phyloP scores from a whole-genome alignment of 2,888 invertebrate species.

The Epiblema foenella region DNA sequence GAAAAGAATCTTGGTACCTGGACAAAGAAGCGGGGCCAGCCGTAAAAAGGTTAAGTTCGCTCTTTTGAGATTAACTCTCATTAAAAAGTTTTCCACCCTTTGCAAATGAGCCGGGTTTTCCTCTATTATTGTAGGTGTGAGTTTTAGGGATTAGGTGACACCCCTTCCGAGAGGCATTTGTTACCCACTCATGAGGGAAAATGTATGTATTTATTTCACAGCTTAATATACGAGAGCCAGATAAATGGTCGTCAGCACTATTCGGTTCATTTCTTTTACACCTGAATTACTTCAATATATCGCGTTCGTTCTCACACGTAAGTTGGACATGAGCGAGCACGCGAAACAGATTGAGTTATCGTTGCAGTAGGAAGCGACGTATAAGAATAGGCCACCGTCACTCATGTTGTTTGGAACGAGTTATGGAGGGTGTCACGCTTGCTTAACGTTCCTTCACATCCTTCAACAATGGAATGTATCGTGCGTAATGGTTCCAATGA shows the following conservation, averaged over 20 bases:
- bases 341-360: not conserved
- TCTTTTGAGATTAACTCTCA: conserved; percentile 27
- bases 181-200: not conserved
- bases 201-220: conserved; percentile 5
- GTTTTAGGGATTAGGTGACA: not conserved
- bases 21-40: conserved; percentile 19
- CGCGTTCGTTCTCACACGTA: not conserved
- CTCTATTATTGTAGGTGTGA: not conserved
- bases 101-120: conserved; percentile 19
- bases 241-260: not conserved
- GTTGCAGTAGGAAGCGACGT: not conserved
- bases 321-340: no score
- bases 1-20: conserved; percentile 17
- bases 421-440: not conserved
- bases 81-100: conserved; percentile 20
- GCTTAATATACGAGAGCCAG: not conserved
- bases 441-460: not conserved
- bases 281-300: not conserved
- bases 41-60: conserved; percentile 25
- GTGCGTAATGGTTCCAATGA: not conserved
- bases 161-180: not conserved
- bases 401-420: not conserved
- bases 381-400: not conserved
- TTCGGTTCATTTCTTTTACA: not conserved
- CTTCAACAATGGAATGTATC: not conserved